Evolutionary conservation across 2,888 invertebrate species (phyloP).

Genomic region (Brenthis ino): DNA sequence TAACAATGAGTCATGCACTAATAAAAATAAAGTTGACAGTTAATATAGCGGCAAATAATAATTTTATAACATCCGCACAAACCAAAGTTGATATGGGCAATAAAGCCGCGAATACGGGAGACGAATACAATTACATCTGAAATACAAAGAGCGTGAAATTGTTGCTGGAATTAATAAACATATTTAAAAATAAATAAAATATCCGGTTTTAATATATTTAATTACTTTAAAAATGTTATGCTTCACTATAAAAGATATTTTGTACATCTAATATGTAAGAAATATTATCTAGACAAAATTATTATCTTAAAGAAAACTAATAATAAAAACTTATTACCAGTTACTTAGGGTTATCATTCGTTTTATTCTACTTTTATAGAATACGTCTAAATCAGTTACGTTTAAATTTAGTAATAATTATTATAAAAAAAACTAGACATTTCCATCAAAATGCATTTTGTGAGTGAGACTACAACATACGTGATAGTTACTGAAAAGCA

Average conservation of each 20-base stretch:
- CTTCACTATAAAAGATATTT: no score
- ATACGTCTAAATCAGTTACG: no score
- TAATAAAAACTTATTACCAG: no score
- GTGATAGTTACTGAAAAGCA: constrained; percentile 55
- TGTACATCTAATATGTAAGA: no score
- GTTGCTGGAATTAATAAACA: constrained; percentile 36
- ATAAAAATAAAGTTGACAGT: constrained; percentile 43
- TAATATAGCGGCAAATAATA: constrained; percentile 49
- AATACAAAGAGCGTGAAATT: constrained; percentile 56
- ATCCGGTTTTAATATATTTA: not conserved
- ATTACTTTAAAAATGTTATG: no score
- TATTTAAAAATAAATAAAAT: constrained; percentile 12
- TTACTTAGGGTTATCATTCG: no score
- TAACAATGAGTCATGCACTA: constrained; percentile 33
- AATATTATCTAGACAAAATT: no score
- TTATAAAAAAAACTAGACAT: not conserved
- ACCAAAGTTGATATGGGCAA: constrained; percentile 76
- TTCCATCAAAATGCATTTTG: constrained; percentile 33
- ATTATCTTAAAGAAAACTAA: no score
- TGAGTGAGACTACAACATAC: constrained; percentile 47
- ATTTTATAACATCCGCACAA: constrained; percentile 48
- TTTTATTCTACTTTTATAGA: no score
- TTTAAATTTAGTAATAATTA: not conserved
- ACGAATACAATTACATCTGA: constrained; percentile 70
- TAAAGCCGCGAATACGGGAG: constrained; percentile 67